These are phyloP conservation scores for Vicugna pacos DNA, from an alignment of 2,113 vertebrate genomes.

Conservation along the genomic window DNA sequence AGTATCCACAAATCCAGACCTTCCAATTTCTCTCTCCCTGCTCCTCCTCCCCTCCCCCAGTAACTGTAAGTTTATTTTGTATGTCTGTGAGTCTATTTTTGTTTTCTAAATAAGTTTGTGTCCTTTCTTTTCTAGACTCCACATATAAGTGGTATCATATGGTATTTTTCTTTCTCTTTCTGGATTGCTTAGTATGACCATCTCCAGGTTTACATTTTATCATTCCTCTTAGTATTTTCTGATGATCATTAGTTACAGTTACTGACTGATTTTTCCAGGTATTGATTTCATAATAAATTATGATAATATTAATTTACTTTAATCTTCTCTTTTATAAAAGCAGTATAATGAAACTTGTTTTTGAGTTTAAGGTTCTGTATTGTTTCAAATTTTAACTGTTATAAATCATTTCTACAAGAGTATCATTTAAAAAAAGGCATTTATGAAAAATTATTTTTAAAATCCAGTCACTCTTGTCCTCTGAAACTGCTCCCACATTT, in stretches of 20 bases:
- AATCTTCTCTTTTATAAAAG: neutral
- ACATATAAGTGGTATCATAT: no score
- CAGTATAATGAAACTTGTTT: neutral
- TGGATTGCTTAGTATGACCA: no score
- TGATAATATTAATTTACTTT: neutral
- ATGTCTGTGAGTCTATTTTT: no score
- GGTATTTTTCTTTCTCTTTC: no score
- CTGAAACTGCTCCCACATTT: neutral
- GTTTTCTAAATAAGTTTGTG: no score
- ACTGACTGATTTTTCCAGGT: neutral
- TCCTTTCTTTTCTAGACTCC: no score
- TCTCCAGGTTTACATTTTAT: neutral
- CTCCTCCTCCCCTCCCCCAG: no score
- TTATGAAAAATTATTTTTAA: neutral
- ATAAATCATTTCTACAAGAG: neutral
- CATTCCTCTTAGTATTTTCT: neutral
- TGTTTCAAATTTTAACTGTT: neutral
- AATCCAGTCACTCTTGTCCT: neutral
- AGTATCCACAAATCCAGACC: no score
- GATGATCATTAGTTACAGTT: neutral
- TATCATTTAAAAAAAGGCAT: neutral
- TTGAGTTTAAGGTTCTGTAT: neutral
- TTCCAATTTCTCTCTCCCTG: no score
- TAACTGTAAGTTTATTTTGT: no score
- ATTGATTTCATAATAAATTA: constrained; percentile 18